A percentile compares a stretch with the other conserved stretches of the same genome.
These are phyloP conservation scores for Monopterus albus DNA, from an alignment of 2,113 vertebrate species.

Conservation along the genomic window DNA sequence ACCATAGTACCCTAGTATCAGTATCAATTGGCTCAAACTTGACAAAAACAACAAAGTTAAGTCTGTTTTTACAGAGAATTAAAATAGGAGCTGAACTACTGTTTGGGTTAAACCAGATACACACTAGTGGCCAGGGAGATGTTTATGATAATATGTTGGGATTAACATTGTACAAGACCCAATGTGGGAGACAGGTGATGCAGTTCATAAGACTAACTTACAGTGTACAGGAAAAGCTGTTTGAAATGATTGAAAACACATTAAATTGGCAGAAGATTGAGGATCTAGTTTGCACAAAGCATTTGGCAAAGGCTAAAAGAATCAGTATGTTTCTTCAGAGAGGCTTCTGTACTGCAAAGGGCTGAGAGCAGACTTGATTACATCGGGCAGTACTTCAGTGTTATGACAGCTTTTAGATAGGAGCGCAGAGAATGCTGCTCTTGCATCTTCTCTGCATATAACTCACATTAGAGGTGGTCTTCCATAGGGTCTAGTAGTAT, in stretches of 20 bases:
- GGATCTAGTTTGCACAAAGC: neutral
- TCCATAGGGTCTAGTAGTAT: constrained; percentile 17
- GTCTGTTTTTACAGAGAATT: no score
- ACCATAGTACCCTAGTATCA: no score
- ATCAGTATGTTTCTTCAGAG: constrained; percentile 16
- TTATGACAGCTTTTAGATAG: constrained; percentile 44
- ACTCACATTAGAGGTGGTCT: constrained; percentile 6
- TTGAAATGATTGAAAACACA: neutral
- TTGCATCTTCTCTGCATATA: constrained; percentile 47
- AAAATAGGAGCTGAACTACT: no score
- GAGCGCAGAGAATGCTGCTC: constrained; percentile 32
- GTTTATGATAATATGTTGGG: constrained; percentile 24
- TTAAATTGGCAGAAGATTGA: neutral
- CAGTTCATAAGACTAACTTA: neutral
- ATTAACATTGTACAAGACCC: constrained; percentile 31
- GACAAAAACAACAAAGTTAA: no score
- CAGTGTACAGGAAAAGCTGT: no score
- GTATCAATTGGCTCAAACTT: no score
- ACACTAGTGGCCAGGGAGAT: neutral
- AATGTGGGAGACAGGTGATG: neutral
- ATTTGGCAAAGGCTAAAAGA: constrained; percentile 32
- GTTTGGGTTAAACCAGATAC: no score
- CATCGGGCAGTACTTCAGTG: constrained; percentile 17
- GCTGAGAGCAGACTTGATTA: constrained; percentile 49
- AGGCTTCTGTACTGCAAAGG: constrained; percentile 25